phyloP scores from a whole-genome alignment of 2,113 vertebrate species.

The Sinocyclocheilus anophthalmus region DNA sequence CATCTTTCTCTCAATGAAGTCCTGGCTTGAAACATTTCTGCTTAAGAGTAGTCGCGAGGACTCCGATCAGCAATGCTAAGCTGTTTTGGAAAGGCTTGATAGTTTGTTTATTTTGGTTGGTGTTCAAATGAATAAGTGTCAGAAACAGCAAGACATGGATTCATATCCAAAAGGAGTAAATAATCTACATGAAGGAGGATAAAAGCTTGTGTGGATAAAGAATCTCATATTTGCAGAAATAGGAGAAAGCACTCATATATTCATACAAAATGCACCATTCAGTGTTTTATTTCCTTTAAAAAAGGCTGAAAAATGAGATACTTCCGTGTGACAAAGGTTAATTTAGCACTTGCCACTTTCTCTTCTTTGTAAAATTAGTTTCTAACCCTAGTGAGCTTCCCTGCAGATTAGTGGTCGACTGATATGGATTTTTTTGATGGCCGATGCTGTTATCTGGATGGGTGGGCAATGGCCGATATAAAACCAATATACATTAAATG shows the following conservation, averaged over 20 bases:
- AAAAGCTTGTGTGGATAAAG: background rate
- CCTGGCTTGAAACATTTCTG: background rate
- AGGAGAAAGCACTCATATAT: background rate
- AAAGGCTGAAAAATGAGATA: background rate
- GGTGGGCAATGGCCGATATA: too few relatives aligned
- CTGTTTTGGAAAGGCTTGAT: background rate
- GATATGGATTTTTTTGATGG: background rate
- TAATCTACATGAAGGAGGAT: background rate
- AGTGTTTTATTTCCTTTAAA: background rate
- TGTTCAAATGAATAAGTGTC: slow-evolving; percentile 16
- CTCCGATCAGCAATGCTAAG: background rate
- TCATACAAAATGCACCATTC: background rate
- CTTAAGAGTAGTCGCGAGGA: background rate
- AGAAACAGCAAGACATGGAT: slow-evolving; percentile 10
- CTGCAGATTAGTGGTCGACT: background rate
- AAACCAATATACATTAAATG: background rate
- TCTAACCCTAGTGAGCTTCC: background rate
- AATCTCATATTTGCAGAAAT: background rate
- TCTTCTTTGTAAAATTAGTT: background rate
- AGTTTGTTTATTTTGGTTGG: slow-evolving; percentile 17
- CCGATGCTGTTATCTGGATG: background rate
- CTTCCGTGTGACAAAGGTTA: background rate
- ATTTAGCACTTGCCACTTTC: background rate
- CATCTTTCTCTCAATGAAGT: slow-evolving; percentile 7
- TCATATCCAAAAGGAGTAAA: background rate